These are phyloP conservation scores for Stenchaetothrips biformis DNA, from an alignment of 2,888 invertebrate species.

Conservation along the genomic window DNA sequence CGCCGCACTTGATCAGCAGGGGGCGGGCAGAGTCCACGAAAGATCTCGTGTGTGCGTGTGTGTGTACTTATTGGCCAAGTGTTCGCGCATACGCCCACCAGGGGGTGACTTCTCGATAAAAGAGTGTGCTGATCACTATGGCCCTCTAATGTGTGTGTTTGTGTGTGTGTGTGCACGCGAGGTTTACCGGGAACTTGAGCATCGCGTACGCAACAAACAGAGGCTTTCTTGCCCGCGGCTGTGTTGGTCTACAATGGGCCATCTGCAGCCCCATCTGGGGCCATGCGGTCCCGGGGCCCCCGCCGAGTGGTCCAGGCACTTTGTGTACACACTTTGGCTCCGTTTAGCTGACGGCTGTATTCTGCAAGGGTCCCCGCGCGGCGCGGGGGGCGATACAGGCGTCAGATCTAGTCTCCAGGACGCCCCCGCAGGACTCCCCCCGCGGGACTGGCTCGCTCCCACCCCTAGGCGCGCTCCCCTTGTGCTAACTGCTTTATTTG, in stretches of 20 bases:
- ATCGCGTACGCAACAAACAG: neutral
- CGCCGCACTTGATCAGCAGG: neutral
- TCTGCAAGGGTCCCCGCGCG: neutral
- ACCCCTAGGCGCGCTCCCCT: neutral
- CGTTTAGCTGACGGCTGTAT: neutral
- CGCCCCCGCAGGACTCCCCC: neutral
- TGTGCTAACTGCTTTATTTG: slow-evolving; percentile 22
- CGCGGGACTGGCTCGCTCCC: neutral
- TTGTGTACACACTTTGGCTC: neutral
- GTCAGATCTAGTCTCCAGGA: neutral
- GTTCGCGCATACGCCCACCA: neutral
- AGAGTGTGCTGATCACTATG: neutral
- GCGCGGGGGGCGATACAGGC: neutral
- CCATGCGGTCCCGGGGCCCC: neutral
- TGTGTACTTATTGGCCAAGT: too few species aligned
- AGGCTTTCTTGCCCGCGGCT: neutral
- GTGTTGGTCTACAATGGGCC: slow-evolving; percentile 12
- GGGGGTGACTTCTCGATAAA: slow-evolving; percentile 12
- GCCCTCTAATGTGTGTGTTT: neutral
- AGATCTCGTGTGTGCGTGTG: neutral
- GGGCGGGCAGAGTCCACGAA: neutral
- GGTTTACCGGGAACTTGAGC: slow-evolving; percentile 2
- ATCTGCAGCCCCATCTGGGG: neutral
- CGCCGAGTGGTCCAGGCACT: neutral
- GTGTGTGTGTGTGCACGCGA: slow-evolving; percentile 8